Conservation (phyloP, 2,888 invertebrate genomes). For the Hirtodrosophila cameraria region DNA sequence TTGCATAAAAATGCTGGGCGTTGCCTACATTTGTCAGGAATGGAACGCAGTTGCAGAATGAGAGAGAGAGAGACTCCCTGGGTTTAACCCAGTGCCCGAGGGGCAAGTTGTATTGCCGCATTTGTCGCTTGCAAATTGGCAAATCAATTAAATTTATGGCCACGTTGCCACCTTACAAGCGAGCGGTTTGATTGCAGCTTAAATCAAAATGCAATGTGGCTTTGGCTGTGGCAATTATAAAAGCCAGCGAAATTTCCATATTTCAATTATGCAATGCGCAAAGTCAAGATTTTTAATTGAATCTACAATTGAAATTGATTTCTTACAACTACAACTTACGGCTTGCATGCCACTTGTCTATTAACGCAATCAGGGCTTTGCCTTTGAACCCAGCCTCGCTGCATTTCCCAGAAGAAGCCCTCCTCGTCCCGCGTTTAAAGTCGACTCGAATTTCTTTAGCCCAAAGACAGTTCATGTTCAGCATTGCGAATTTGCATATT, state of each 20-base stretch:
- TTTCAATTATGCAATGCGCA: slow-evolving; percentile 64
- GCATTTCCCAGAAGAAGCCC: slow-evolving; percentile 50
- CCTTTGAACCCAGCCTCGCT: slow-evolving; percentile 32
- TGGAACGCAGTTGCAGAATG: slow-evolving; percentile 8
- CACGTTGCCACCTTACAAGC: slow-evolving; percentile 65
- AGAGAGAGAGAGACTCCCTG: not conserved
- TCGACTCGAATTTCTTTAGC: slow-evolving; percentile 52
- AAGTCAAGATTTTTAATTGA: slow-evolving; percentile 44
- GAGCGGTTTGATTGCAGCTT: slow-evolving; percentile 43
- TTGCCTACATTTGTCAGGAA: slow-evolving; percentile 70
- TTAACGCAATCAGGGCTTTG: slow-evolving; percentile 23
- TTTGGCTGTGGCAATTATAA: slow-evolving; percentile 53
- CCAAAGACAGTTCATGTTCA: slow-evolving; percentile 1
- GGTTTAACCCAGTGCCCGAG: slow-evolving; percentile 49
- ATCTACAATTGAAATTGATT: slow-evolving; percentile 39
- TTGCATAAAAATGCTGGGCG: slow-evolving; percentile 50
- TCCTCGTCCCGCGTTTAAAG: slow-evolving; percentile 36
- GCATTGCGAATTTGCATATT: slow-evolving; percentile 25
- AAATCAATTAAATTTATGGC: slow-evolving; percentile 76
- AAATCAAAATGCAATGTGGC: slow-evolving; percentile 56
- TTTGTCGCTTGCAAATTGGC: slow-evolving; percentile 61
- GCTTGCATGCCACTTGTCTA: slow-evolving; percentile 27
- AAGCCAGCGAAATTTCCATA: slow-evolving; percentile 64
- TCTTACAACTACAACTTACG: slow-evolving; percentile 18
- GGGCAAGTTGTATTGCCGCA: slow-evolving; percentile 10